Conservation (phyloP, 2,888 invertebrate species). For the Spilarctia lutea region DNA sequence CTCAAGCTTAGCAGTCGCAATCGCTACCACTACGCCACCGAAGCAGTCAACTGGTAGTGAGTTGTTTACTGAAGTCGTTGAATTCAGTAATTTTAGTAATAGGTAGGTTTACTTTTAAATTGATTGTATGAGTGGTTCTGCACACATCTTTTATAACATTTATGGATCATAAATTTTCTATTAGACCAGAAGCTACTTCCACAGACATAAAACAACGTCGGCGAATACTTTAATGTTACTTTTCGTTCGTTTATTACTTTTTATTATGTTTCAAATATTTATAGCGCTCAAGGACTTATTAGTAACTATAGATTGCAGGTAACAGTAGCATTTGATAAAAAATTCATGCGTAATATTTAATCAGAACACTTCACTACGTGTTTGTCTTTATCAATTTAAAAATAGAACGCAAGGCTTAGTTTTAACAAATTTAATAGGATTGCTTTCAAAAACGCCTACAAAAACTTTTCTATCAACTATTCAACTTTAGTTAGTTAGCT, state of each 20-base stretch:
- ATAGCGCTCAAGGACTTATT: slow-evolving; percentile 4
- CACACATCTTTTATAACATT: slow-evolving; percentile 30
- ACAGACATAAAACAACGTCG: slow-evolving; percentile 17
- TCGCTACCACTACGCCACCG: too few species aligned
- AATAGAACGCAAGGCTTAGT: too few species aligned
- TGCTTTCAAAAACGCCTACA: too few species aligned
- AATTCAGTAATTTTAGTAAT: not conserved
- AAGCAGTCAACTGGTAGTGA: too few species aligned
- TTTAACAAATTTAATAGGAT: too few species aligned
- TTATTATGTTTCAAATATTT: slow-evolving; percentile 8
- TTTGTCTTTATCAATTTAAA: too few species aligned
- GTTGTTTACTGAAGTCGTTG: not conserved
- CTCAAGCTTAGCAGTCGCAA: too few species aligned
- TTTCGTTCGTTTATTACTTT: slow-evolving; percentile 20
- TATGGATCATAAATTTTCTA: slow-evolving; percentile 48
- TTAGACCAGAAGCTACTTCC: slow-evolving; percentile 30
- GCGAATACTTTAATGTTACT: slow-evolving; percentile 20
- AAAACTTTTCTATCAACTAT: not conserved
- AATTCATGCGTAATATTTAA: not conserved
- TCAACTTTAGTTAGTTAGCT: not conserved
- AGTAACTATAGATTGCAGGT: not conserved
- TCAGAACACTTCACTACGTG: too few species aligned
- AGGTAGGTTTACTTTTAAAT: slow-evolving; percentile 46
- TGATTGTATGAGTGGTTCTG: slow-evolving; percentile 50
- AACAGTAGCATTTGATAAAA: too few species aligned